phyloP scores from a whole-genome alignment of 2,113 vertebrate species.

The Pogona vitticeps region DNA sequence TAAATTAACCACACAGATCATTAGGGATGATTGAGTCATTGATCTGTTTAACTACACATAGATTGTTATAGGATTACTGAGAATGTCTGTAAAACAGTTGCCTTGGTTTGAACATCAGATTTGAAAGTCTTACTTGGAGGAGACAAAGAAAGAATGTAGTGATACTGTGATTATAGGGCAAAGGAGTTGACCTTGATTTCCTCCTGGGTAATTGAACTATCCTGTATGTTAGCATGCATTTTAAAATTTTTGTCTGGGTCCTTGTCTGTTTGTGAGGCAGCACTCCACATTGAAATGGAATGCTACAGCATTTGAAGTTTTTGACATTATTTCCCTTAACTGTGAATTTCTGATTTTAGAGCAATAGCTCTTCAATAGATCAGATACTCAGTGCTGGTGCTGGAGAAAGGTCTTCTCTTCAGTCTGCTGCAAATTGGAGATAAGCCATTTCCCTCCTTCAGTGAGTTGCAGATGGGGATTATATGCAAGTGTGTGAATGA shows the following conservation, averaged over 20 bases:
- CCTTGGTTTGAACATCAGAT: not conserved
- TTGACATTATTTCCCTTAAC: constrained; percentile 10
- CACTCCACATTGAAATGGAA: constrained; percentile 46
- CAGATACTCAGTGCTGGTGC: not conserved
- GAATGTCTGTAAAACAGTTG: not conserved
- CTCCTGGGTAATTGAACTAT: not conserved
- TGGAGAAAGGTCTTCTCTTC: too few species aligned
- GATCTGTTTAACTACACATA: not conserved
- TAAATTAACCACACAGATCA: not conserved
- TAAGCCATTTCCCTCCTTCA: not conserved
- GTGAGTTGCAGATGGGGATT: not conserved
- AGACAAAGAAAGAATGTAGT: not conserved
- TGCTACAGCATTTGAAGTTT: constrained; percentile 17
- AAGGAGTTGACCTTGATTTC: constrained; percentile 23
- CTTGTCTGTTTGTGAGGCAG: constrained; percentile 25
- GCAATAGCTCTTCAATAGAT: not conserved
- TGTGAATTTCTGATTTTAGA: constrained; percentile 11
- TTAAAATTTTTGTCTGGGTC: not conserved
- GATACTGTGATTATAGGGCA: not conserved
- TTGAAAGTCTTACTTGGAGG: not conserved
- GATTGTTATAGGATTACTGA: not conserved
- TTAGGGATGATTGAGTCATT: not conserved
- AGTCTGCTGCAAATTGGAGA: not conserved
- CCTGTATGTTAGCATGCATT: not conserved
- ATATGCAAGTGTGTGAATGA: not conserved